Percentiles rank a stretch among this genome's conserved stretches.
Conservation (phyloP, 2,797 vertebrate genomes). For the Tenualosa ilisha region DNA sequence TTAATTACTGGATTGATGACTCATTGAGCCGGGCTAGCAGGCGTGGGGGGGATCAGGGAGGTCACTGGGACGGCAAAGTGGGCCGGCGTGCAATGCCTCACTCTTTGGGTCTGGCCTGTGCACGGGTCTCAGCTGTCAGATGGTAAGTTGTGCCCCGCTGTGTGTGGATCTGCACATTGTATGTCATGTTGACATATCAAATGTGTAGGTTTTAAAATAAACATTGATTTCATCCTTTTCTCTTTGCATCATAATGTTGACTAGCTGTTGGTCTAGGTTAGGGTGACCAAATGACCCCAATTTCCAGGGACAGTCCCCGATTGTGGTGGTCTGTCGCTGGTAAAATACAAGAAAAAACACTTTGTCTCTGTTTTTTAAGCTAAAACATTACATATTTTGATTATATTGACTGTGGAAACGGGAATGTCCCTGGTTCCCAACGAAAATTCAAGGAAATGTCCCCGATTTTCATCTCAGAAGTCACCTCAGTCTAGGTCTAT, state of each 20-base stretch:
- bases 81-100: background rate
- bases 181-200: background rate
- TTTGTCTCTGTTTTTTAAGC: no score
- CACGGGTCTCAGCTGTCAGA: background rate
- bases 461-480: no score
- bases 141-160: background rate
- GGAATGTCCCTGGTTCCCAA: no score
- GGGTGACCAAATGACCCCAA: no score
- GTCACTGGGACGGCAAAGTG: conserved; percentile 12
- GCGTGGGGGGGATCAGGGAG: conserved; percentile 29
- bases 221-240: background rate
- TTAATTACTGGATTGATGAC: conserved; percentile 41
- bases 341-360: no score
- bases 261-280: background rate
- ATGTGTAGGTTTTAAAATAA: background rate
- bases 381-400: no score
- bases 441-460: no score
- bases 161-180: background rate
- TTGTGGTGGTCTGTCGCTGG: no score
- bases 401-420: no score
- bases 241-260: background rate
- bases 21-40: conserved; percentile 34
- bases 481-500: background rate
- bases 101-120: background rate
- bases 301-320: no score